These are phyloP conservation scores for Balaenoptera acutorostrata DNA, from an alignment of 2,113 vertebrate species.

Conservation along the genomic window DNA sequence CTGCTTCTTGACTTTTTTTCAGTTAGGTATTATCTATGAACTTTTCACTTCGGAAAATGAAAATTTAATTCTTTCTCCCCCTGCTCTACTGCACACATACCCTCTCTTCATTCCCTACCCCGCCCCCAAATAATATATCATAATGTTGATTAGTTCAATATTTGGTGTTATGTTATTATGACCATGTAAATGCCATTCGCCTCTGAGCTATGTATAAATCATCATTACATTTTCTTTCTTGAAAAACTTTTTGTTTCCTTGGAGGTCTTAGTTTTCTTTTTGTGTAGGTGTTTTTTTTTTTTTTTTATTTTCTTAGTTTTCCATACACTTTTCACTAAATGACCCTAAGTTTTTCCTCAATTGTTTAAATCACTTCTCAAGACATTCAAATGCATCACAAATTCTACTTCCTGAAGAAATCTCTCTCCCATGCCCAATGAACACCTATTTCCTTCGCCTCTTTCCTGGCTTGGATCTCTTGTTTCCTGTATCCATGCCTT, in stretches of 20 bases:
- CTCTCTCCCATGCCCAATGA: background rate
- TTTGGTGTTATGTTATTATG: background rate
- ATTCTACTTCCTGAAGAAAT: background rate
- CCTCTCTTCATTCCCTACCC: background rate
- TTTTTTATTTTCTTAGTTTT: background rate
- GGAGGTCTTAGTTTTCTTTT: background rate
- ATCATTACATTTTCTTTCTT: background rate
- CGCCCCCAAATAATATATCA: no score
- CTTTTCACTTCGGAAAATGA: background rate
- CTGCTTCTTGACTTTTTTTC: background rate
- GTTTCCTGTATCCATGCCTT: background rate
- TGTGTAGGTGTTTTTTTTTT: background rate
- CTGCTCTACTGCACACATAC: background rate
- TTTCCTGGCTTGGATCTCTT: background rate
- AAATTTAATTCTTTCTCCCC: background rate
- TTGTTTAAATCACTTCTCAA: background rate
- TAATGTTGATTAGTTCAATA: background rate
- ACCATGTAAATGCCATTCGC: background rate
- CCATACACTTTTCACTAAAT: background rate
- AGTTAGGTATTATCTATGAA: background rate
- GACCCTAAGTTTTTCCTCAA: background rate
- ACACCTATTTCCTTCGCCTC: background rate
- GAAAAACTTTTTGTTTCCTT: background rate
- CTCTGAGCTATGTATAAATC: background rate
- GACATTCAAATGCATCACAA: background rate